A percentile compares a stretch with the other conserved stretches of the same genome.
Conservation (phyloP, 2,888 invertebrate genomes). For the Leptinotarsa peninsularis region DNA sequence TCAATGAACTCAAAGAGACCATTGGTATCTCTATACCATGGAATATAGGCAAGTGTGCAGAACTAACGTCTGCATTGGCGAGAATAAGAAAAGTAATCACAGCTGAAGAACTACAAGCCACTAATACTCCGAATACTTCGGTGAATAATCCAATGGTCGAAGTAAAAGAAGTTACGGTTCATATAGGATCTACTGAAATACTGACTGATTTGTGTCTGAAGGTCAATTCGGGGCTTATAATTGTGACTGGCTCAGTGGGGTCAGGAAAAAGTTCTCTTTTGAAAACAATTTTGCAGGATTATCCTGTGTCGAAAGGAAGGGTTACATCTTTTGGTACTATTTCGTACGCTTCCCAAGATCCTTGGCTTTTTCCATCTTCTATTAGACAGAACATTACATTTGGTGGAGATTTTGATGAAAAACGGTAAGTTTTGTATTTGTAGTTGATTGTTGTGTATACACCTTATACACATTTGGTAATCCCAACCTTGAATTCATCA, state of each 20-base stretch:
- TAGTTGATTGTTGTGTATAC: too few relatives aligned
- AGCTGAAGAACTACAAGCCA: slow-evolving; percentile 75
- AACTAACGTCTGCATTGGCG: slow-evolving; percentile 79
- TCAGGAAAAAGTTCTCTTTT: slow-evolving; percentile 71
- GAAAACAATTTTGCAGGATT: slow-evolving; percentile 65
- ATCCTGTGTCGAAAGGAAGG: slow-evolving; percentile 62
- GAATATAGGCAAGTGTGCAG: slow-evolving; percentile 83
- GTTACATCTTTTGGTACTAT: slow-evolving; percentile 67
- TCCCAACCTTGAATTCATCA: not conserved
- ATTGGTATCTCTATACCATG: slow-evolving; percentile 91
- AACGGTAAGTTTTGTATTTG: slow-evolving; percentile 18
- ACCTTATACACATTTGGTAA: not conserved
- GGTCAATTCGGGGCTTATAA: slow-evolving; percentile 60
- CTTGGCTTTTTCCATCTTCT: slow-evolving; percentile 72
- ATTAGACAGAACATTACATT: slow-evolving; percentile 79
- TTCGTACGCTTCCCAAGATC: slow-evolving; percentile 73
- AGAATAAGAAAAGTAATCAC: slow-evolving; percentile 73
- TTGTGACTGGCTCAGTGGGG: slow-evolving; percentile 75
- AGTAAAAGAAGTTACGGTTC: slow-evolving; percentile 48
- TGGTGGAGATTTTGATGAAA: slow-evolving; percentile 38
- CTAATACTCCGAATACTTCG: slow-evolving; percentile 65
- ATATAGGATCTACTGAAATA: slow-evolving; percentile 55
- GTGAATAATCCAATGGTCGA: slow-evolving; percentile 48
- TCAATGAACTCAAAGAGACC: slow-evolving; percentile 86
- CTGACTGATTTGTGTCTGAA: slow-evolving; percentile 61